A percentile compares a stretch with the other conserved stretches of the same genome.
phyloP scores from a whole-genome alignment of 2,113 vertebrate species.

The Gila orcuttii region DNA sequence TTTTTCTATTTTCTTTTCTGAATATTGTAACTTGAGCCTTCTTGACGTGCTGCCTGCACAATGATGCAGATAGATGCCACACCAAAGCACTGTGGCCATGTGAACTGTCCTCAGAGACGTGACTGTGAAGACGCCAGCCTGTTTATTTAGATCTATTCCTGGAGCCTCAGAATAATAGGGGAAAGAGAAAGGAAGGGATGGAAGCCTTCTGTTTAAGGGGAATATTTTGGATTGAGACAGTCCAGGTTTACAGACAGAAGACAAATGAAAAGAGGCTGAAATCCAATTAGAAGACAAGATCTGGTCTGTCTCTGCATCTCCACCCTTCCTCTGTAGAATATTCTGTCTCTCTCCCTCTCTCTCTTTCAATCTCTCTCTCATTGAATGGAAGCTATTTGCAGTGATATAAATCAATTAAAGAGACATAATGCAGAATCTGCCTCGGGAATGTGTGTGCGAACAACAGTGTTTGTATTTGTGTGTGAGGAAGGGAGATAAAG shows the following conservation, averaged over 20 bases:
- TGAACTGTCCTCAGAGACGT: slow-evolving; percentile 19
- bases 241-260: slow-evolving; percentile 52
- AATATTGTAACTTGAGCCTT: not conserved
- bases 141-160: slow-evolving; percentile 22
- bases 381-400: slow-evolving; percentile 40
- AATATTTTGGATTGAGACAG: slow-evolving; percentile 25
- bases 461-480: not conserved
- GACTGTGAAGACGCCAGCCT: slow-evolving; percentile 16
- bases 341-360: slow-evolving; percentile 33
- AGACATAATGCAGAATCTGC: slow-evolving; percentile 47
- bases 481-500: slow-evolving; percentile 12
- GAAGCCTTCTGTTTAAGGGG: slow-evolving; percentile 10
- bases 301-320: slow-evolving; percentile 46
- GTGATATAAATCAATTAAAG: slow-evolving; percentile 53
- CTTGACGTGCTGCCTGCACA: not conserved
- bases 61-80: not conserved
- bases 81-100: not conserved
- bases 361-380: slow-evolving; percentile 18
- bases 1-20: not conserved
- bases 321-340: slow-evolving; percentile 43
- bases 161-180: slow-evolving; percentile 33
- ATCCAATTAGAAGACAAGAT: slow-evolving; percentile 66
- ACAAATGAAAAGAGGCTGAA: slow-evolving; percentile 59
- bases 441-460: slow-evolving; percentile 13
- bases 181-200: not conserved